Evolutionary conservation across 2,113 vertebrate species (phyloP).

Genomic region (Tyto alba): DNA sequence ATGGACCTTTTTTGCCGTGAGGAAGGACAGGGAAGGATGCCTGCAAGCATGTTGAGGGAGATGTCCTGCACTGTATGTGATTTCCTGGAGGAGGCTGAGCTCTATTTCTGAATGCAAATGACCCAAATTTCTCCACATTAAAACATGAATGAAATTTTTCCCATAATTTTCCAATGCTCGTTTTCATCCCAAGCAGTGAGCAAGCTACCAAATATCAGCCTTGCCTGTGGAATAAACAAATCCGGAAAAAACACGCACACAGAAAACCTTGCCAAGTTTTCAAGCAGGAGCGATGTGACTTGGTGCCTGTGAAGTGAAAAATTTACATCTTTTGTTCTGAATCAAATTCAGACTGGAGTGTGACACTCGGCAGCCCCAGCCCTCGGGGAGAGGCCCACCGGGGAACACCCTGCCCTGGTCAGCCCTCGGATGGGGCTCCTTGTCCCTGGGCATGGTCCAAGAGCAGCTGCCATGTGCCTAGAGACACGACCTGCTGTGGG

Average conservation of each 20-base stretch:
- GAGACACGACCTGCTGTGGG: background rate
- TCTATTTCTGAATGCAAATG: background rate
- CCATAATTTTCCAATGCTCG: background rate
- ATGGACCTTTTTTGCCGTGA: background rate
- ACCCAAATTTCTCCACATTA: background rate
- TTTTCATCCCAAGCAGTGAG: background rate
- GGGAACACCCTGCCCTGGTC: background rate
- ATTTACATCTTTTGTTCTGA: background rate
- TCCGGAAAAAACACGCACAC: fast-evolving
- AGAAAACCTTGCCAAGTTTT: background rate
- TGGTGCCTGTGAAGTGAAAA: background rate
- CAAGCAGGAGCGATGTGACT: background rate
- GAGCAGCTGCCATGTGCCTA: background rate
- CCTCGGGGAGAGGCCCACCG: background rate
- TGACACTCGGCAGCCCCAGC: background rate
- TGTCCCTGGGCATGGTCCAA: background rate
- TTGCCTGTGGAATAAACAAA: background rate
- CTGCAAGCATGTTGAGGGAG: fast-evolving
- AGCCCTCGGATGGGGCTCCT: background rate
- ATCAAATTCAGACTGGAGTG: background rate
- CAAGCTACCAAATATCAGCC: background rate
- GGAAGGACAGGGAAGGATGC: background rate
- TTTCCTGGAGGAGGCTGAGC: background rate
- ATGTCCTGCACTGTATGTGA: background rate
- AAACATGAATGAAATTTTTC: background rate